Conservation (phyloP, 2,888 invertebrate species). For the Podabrus alpinus region DNA sequence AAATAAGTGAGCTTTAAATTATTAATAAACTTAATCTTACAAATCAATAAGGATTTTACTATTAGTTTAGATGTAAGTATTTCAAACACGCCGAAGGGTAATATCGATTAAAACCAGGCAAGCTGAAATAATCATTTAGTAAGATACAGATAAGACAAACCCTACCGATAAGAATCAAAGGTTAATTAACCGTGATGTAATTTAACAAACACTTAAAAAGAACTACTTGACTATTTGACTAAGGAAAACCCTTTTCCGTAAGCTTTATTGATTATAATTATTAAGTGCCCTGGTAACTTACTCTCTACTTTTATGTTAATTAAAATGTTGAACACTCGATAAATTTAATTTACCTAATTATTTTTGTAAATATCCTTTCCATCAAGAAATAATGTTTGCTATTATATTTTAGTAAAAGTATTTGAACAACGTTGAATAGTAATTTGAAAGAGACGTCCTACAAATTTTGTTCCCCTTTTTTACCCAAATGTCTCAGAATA, state of each 20-base stretch:
- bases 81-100: neutral
- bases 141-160: slow-evolving; percentile 20
- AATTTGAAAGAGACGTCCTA: too few relatives aligned
- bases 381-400: neutral
- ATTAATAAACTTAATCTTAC: too few relatives aligned
- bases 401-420: neutral
- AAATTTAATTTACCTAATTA: neutral
- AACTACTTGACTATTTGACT: slow-evolving; percentile 7
- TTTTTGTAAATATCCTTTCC: neutral
- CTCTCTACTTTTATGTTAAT: neutral
- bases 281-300: neutral
- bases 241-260: neutral
- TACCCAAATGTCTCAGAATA: too few relatives aligned
- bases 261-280: neutral
- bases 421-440: neutral
- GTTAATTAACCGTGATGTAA: slow-evolving; percentile 15
- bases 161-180: slow-evolving; percentile 10
- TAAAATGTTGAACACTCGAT: neutral
- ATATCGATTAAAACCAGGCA: slow-evolving; percentile 11
- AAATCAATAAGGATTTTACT: too few relatives aligned
- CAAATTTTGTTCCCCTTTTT: too few relatives aligned
- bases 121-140: slow-evolving; percentile 17
- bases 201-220: slow-evolving; percentile 14
- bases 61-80: neutral
- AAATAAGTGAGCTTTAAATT: too few relatives aligned